A percentile compares a stretch with the other conserved stretches of the same genome.
Evolutionary conservation across 2,888 invertebrate species (phyloP).

Genomic region (Ectemnius cavifrons): DNA sequence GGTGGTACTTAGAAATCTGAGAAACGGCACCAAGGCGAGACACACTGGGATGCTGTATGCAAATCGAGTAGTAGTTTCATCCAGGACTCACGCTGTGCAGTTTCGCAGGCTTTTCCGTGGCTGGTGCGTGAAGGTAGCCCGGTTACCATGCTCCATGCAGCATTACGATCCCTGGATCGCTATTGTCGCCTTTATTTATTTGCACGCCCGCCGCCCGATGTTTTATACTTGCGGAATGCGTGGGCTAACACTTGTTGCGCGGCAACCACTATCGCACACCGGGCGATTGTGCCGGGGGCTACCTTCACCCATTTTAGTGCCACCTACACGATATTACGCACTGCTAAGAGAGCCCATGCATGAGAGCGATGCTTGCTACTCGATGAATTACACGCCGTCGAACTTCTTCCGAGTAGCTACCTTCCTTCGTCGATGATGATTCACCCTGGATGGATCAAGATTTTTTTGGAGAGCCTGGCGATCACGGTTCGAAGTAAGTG

Average conservation of each 20-base stretch:
- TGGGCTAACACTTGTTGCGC: conserved; percentile 73
- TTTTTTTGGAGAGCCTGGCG: conserved; percentile 22
- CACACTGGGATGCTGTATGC: conserved; percentile 20
- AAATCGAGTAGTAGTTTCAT: conserved; percentile 26
- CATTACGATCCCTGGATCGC: conserved; percentile 17
- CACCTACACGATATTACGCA: conserved; percentile 68
- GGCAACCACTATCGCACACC: conserved; percentile 41
- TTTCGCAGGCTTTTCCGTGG: conserved; percentile 9
- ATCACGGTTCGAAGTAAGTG: no score
- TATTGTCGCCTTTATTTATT: conserved; percentile 66
- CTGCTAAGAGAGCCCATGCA: conserved; percentile 22
- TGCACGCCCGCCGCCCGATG: conserved; percentile 45
- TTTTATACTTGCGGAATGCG: conserved; percentile 63
- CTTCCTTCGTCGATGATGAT: conserved; percentile 16
- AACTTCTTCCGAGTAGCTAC: conserved; percentile 14
- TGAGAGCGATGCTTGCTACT: conserved; percentile 24
- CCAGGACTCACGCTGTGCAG: conserved; percentile 8
- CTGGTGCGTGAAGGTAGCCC: neutral
- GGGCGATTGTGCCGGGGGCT: conserved; percentile 65
- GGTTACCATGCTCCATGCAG: conserved; percentile 6
- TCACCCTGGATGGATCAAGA: conserved; percentile 35
- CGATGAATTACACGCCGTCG: conserved; percentile 40
- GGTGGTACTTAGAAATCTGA: conserved; percentile 45
- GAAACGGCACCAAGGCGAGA: conserved; percentile 43
- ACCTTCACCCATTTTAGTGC: conserved; percentile 75